phyloP scores from a whole-genome alignment of 2,113 vertebrate species.

The Alces alces region DNA sequence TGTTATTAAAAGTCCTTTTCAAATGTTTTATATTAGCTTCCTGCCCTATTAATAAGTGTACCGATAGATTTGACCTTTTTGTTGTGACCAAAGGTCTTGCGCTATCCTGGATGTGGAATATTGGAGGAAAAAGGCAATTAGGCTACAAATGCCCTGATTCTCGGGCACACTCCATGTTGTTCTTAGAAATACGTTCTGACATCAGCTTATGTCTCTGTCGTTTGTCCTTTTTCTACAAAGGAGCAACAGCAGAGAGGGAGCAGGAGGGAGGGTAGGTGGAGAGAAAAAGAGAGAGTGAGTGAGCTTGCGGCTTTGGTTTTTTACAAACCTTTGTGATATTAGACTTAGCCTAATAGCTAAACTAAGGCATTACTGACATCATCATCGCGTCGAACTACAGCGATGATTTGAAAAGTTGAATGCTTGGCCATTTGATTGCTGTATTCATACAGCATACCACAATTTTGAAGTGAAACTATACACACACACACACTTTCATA shows the following conservation, averaged over 20 bases:
- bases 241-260: neutral
- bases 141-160: neutral
- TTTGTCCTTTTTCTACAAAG: neutral
- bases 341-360: slow-evolving; percentile 13
- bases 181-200: neutral
- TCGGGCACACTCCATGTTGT: neutral
- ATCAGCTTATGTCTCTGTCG: neutral
- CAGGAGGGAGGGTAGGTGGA: neutral
- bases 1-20: slow-evolving; percentile 24
- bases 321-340: neutral
- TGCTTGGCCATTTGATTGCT: neutral
- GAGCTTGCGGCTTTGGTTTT: neutral
- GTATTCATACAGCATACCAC: neutral
- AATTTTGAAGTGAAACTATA: slow-evolving; percentile 1
- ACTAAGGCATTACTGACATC: neutral
- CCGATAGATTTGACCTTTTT: neutral
- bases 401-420: neutral
- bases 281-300: neutral
- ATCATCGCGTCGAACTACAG: neutral
- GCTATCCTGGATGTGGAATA: neutral
- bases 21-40: slow-evolving; percentile 3
- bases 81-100: neutral
- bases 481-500: neutral
- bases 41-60: neutral
- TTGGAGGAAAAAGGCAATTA: neutral